Evolutionary conservation across 2,888 invertebrate genomes (phyloP), one percentile per base, ranked within the genome.

Genomic region (Torymus aiolomorphi): DNA sequence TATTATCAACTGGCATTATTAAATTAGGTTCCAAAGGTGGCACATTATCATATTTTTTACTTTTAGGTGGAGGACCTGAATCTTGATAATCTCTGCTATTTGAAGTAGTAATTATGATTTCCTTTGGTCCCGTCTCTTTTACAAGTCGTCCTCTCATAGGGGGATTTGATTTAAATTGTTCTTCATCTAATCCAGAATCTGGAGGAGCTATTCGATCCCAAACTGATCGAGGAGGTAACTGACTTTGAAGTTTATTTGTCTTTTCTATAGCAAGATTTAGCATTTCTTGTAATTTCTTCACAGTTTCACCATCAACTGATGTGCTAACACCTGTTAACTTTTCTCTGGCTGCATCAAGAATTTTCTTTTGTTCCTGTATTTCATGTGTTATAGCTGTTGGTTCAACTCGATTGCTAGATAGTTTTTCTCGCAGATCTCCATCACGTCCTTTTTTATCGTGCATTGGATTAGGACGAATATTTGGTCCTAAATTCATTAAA

Each of bases 131-230:
- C 56, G 83, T 86, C 76, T 89, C 87, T 75, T 88, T 87, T 5
- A 88, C 83, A 51, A 84, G 88, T 74, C 88, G 88, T 67, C 86
- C 87, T 66, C 85, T 85, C n/a, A 84, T 73, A 49, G 83, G 52
- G 10, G 82, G 70, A 77, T 69, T 80, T 0, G 65, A n/a, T 12
- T 75, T 66, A 12, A 62, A 59, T 14, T 63, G 75, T 1, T 80
- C 78, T 31, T 83, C 83, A 11, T 82, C 67, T 56, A 61, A 57
- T 31, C 75, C 80, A 10, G 66, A 74, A 12, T 82, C 82, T 0
- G 81, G 24, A 8, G 90, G 90, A 12, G 88, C 89, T 20, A 90
- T 90, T 52, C 90, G 86, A 84, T 90, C 89, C 90, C 90, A 90
- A n/a, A 90, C 89, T 1, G 90, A 89, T 49, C 88, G 84, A 0